Percentiles rank a stretch among this genome's conserved stretches.
phyloP scores from a whole-genome alignment of 1,140 invertebrate species.

The Drosophila arizonae region DNA sequence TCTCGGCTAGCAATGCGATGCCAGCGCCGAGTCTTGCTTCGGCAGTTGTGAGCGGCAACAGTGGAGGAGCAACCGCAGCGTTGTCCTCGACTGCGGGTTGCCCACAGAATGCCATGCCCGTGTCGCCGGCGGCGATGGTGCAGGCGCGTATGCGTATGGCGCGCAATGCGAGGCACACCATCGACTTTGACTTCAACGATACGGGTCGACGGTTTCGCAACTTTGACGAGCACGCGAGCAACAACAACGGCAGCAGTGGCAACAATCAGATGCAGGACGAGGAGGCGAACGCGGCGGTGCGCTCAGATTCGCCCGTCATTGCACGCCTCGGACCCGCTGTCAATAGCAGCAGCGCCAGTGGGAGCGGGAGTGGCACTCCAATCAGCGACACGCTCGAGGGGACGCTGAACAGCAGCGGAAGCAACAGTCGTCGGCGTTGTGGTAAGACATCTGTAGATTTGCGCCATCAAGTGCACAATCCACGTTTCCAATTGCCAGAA shows the following conservation, averaged over 20 bases:
- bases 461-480: slow-evolving; percentile 87
- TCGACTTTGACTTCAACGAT: slow-evolving; percentile 76
- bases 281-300: slow-evolving; percentile 31
- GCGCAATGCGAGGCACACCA: slow-evolving; percentile 69
- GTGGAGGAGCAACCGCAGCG: slow-evolving; percentile 11
- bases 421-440: slow-evolving; percentile 69
- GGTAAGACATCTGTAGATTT: slow-evolving; percentile 84
- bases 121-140: slow-evolving; percentile 72
- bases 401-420: slow-evolving; percentile 38
- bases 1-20: slow-evolving; percentile 54
- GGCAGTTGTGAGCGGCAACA: slow-evolving; percentile 11
- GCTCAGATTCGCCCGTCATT: slow-evolving; percentile 81
- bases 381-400: slow-evolving; percentile 45
- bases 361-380: slow-evolving; percentile 4
- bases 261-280: slow-evolving; percentile 83
- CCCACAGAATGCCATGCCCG: slow-evolving; percentile 48
- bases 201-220: slow-evolving; percentile 83
- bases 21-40: slow-evolving; percentile 63
- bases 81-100: slow-evolving; percentile 41
- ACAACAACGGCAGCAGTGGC: slow-evolving; percentile 8
- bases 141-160: slow-evolving; percentile 81
- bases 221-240: slow-evolving; percentile 86
- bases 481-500: slow-evolving; percentile 87
- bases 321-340: slow-evolving; percentile 67
- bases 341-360: slow-evolving; percentile 34